Evolutionary conservation across 53 echinoderm and acorn worm species (phyloP).

Genomic region (Stichopus horrens): DNA sequence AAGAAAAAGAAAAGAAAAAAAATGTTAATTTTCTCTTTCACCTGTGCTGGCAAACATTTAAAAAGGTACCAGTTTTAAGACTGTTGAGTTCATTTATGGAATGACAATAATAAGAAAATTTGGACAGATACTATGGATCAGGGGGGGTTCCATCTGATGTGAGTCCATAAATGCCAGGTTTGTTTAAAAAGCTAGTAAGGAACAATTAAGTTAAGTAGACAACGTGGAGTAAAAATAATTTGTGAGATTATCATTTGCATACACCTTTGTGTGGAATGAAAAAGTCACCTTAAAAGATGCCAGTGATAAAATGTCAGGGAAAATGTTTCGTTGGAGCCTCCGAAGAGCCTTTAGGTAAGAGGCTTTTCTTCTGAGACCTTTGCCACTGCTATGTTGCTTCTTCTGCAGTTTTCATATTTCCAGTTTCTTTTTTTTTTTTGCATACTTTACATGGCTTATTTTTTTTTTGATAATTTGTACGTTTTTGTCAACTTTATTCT

Average conservation of each 20-base stretch:
- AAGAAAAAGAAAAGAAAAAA: not conserved
- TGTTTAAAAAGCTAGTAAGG: not conserved
- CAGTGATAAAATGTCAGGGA: no score
- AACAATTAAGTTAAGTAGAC: constrained; percentile 12
- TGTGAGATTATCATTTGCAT: not conserved
- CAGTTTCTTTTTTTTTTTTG: no score
- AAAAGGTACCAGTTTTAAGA: not conserved
- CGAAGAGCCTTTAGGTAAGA: no score
- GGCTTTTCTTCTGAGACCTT: no score
- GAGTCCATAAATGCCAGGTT: not conserved
- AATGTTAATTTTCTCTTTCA: not conserved
- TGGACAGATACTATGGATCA: not conserved
- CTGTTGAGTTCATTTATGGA: not conserved
- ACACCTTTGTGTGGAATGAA: no score
- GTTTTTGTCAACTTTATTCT: no score
- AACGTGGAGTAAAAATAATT: not conserved
- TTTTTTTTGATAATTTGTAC: no score
- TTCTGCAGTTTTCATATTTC: no score
- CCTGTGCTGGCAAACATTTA: not conserved
- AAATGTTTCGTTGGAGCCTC: no score
- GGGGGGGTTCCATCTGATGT: not conserved
- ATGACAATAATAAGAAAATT: not conserved
- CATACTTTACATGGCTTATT: no score
- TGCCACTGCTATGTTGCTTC: no score
- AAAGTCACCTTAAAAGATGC: no score